phyloP scores from a whole-genome alignment of 2,797 vertebrate species.

The Pterois miles region DNA sequence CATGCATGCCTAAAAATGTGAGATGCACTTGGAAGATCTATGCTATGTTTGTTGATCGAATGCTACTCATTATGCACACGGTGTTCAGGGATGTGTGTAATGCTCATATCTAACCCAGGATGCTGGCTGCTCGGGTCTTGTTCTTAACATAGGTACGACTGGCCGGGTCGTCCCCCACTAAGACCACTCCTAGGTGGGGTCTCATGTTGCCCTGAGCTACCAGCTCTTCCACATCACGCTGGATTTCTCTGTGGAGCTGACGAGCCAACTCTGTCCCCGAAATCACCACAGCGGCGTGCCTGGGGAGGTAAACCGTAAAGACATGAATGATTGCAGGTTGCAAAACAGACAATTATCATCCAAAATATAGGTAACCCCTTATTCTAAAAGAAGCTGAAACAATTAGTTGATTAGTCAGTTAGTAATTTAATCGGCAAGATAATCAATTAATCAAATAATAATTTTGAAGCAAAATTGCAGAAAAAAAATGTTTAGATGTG shows the following conservation, averaged over 20 bases:
- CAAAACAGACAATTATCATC: not conserved
- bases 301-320: slow-evolving; percentile 18
- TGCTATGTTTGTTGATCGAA: not conserved
- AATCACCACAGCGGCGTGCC: slow-evolving; percentile 86
- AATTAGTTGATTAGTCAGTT: not conserved
- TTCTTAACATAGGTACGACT: slow-evolving; percentile 92
- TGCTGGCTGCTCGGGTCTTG: slow-evolving; percentile 89
- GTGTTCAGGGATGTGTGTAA: not conserved
- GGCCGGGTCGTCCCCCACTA: slow-evolving; percentile 92
- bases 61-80: not conserved
- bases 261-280: slow-evolving; percentile 91
- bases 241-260: slow-evolving; percentile 90
- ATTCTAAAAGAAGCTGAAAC: not conserved
- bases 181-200: slow-evolving; percentile 91
- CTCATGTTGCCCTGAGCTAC: slow-evolving; percentile 88
- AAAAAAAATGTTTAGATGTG: no score
- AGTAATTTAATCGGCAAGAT: not conserved
- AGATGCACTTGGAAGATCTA: not conserved
- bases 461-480: not conserved
- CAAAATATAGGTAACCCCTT: not conserved
- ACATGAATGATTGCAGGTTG: not conserved
- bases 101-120: slow-evolving; percentile 84
- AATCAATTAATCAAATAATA: not conserved
- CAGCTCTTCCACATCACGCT: slow-evolving; percentile 86
- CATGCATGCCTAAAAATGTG: not conserved